Percentiles rank a stretch among this genome's conserved stretches.
Evolutionary conservation across 2,888 invertebrate genomes (phyloP).

Genomic region (Ornithoptera priamus): DNA sequence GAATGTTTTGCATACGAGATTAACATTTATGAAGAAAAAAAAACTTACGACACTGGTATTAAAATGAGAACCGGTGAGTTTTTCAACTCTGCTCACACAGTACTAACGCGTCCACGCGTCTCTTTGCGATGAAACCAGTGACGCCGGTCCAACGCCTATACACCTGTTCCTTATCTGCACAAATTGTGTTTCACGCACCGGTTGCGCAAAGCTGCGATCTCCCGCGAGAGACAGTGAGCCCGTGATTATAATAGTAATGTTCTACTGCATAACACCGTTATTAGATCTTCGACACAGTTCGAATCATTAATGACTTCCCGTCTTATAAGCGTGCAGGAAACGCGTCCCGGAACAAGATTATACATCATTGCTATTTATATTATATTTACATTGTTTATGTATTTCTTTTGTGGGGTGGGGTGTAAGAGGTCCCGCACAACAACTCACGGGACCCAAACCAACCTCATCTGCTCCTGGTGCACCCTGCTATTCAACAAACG

Average conservation of each 20-base stretch:
- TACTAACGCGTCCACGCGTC: neutral
- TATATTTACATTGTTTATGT: slow-evolving; percentile 9
- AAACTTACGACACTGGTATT: neutral
- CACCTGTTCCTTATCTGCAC: slow-evolving; percentile 35
- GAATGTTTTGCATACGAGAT: slow-evolving; percentile 8
- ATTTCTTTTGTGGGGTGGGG: too few species aligned
- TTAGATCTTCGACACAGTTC: slow-evolving; percentile 60
- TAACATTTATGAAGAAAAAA: slow-evolving; percentile 3
- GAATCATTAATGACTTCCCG: slow-evolving; percentile 69
- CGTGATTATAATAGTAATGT: slow-evolving; percentile 61
- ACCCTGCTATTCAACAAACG: too few species aligned
- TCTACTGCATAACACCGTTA: slow-evolving; percentile 60
- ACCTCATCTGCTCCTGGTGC: too few species aligned
- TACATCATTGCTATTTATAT: slow-evolving; percentile 23
- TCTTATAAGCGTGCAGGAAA: slow-evolving; percentile 59
- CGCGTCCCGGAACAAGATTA: slow-evolving; percentile 48
- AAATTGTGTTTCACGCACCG: slow-evolving; percentile 44
- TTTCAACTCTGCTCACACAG: neutral
- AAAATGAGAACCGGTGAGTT: slow-evolving; percentile 2
- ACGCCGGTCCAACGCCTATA: slow-evolving; percentile 30
- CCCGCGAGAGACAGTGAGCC: slow-evolving; percentile 39
- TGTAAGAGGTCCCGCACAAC: too few species aligned
- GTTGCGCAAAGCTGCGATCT: slow-evolving; percentile 64
- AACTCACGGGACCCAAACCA: too few species aligned
- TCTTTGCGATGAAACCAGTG: slow-evolving; percentile 14